A percentile compares a stretch with the other conserved stretches of the same genome.
Evolutionary conservation across 2,113 vertebrate species (phyloP).

Genomic region (Seriola rivoliana): DNA sequence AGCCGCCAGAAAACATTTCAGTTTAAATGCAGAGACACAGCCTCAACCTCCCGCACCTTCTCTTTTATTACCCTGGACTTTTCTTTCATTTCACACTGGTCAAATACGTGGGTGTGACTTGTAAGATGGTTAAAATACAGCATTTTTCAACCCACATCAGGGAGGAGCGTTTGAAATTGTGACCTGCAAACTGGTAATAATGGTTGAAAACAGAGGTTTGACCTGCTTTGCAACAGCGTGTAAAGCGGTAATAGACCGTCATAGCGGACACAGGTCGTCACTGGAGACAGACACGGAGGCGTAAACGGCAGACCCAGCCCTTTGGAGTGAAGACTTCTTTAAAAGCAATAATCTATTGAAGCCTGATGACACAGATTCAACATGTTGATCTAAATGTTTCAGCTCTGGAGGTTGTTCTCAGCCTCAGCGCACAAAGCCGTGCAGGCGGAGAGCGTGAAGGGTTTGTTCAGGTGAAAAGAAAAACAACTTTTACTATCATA

Average conservation of each 20-base stretch:
- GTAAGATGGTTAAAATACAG: slow-evolving; percentile 18
- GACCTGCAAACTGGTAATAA: slow-evolving; percentile 46
- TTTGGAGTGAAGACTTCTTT: slow-evolving; percentile 27
- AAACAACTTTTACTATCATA: neutral
- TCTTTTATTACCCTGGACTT: slow-evolving; percentile 26
- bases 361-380: neutral
- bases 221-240: slow-evolving; percentile 32
- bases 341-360: neutral
- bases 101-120: slow-evolving; percentile 41
- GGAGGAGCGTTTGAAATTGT: slow-evolving; percentile 40
- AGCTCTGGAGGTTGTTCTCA: too few species aligned
- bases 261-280: slow-evolving; percentile 39
- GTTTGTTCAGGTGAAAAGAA: neutral
- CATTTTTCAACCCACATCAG: slow-evolving; percentile 58
- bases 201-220: slow-evolving; percentile 55
- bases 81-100: slow-evolving; percentile 13
- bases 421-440: too few species aligned
- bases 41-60: neutral
- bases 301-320: slow-evolving; percentile 24
- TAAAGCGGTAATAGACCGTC: slow-evolving; percentile 9
- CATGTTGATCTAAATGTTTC: too few species aligned
- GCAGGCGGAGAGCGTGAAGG: too few species aligned
- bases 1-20: slow-evolving; percentile 9
- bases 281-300: slow-evolving; percentile 43
- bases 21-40: slow-evolving; percentile 20